A percentile compares a stretch with the other conserved stretches of the same genome.
Evolutionary conservation across 2,797 vertebrate genomes (phyloP).

Genomic region (Nyctalus aviator): DNA sequence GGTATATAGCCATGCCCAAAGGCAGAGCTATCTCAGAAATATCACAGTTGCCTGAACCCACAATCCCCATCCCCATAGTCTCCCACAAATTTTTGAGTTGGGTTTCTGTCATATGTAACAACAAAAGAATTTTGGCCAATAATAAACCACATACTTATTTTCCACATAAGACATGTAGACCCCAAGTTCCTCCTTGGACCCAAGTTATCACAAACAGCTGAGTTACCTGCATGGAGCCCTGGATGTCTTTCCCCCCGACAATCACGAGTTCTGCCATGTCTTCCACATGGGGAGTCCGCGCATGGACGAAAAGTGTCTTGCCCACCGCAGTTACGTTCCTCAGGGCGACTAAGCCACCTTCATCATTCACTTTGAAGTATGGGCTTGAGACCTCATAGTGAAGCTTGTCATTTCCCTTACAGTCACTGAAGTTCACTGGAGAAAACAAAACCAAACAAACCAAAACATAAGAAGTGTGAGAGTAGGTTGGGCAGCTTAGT

Average conservation of each 20-base stretch:
- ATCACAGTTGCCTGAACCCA: not conserved
- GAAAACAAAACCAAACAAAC: conserved; percentile 9
- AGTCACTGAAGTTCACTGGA: conserved; percentile 95
- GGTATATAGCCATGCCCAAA: not conserved
- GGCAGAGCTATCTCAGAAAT: not conserved
- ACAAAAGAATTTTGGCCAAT: not conserved
- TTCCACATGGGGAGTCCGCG: conserved; percentile 89
- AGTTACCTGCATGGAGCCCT: conserved; percentile 90
- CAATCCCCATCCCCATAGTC: not conserved
- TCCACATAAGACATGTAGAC: not conserved
- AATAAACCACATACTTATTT: not conserved
- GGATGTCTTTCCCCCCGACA: conserved; percentile 86
- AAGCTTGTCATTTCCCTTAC: conserved; percentile 92
- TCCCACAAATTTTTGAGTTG: not conserved
- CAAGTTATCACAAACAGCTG: not conserved
- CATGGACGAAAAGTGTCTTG: conserved; percentile 91
- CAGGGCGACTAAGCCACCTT: conserved; percentile 90
- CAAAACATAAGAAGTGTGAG: not conserved
- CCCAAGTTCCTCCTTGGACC: not conserved
- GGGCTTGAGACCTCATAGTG: conserved; percentile 94
- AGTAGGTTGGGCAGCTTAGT: not conserved
- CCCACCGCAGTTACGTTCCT: conserved; percentile 88
- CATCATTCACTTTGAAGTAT: conserved; percentile 91
- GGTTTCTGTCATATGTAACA: not conserved
- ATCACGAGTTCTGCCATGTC: conserved; percentile 94